Base-by-base conservation (phyloP, 2,113 vertebrate species). In the Psammodynastes pulverulentus region DNA sequence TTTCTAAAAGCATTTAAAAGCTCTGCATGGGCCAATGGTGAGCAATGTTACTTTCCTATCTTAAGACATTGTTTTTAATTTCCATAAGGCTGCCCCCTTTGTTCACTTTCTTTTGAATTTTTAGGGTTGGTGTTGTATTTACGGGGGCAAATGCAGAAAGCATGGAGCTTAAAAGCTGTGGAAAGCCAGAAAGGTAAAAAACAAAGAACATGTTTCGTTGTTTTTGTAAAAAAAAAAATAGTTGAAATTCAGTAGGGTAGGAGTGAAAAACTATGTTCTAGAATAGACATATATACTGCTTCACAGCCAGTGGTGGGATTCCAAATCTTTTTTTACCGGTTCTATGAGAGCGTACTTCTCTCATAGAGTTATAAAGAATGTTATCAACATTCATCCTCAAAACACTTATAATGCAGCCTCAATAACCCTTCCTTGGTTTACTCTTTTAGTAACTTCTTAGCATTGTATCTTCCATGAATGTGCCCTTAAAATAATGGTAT, bases 121-220 rank as follows among this genome's bases (percentile, higher is more conserved):
- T 58, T 94, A 99, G 99, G 93, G 97, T 99, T 95, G 99, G 99
- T 85, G 97, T 99, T 92, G 97, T 98, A 19, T 99, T 99, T 97
- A 97, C 96, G 90, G 97, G 98, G 94, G 97, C 93, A 96, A 98
- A 72, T 86, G 98, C 98, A 90, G 98, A 99, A 93, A 98, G 53
- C 43, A 98, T 99, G 98, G 98, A 99, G 97, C 97, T 99, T 96
- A 98, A 98, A 97, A 98, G 97, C 58, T 98, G 98, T 92, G 99
- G 98, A 95, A 99, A 98, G 96, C 94, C 97, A 92, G 99, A 99
- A 96, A 98, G 98, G 99, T 99, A 88, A 93, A 51, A 34, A 67
- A 87, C 39, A 23, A 48, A 87, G n/a, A 19, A 13, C 9, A 19
- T 10, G 1, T 86, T 89, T 79, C 72, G 34, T 79, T 79, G n/a